Percentiles rank a stretch among this genome's conserved stretches.
phyloP scores from a whole-genome alignment of 2,888 invertebrate genomes.

The Trisateles emortualis region DNA sequence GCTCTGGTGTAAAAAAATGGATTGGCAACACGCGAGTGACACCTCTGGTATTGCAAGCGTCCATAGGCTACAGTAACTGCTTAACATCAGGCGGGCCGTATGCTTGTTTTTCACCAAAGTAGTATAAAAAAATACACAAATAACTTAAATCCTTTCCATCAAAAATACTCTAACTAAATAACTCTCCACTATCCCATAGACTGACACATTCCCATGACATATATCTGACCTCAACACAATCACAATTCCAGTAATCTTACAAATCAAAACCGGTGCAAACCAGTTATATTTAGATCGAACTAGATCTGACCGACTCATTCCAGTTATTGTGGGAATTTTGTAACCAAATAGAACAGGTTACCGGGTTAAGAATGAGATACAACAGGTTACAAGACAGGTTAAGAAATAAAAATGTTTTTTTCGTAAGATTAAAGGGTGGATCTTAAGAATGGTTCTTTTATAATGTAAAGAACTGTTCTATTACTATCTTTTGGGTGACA shows the following conservation, averaged over 20 bases:
- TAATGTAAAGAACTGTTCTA: neutral
- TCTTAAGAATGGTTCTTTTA: neutral
- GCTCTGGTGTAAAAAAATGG: too few species aligned
- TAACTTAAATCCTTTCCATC: too few species aligned
- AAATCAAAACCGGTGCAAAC: slow-evolving; percentile 42
- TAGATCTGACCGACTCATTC: slow-evolving; percentile 44
- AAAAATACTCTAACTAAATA: neutral
- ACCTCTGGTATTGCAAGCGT: too few species aligned
- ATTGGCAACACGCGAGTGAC: too few species aligned
- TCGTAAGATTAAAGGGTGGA: neutral
- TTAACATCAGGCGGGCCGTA: too few species aligned
- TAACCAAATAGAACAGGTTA: slow-evolving; percentile 43
- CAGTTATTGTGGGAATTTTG: slow-evolving; percentile 43
- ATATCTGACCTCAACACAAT: slow-evolving; percentile 39
- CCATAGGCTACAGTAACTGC: too few species aligned
- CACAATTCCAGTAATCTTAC: slow-evolving; percentile 42
- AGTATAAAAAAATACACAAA: too few species aligned
- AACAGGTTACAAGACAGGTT: slow-evolving; percentile 45
- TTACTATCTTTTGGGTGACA: neutral
- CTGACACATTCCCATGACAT: slow-evolving; percentile 49
- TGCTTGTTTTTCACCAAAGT: too few species aligned
- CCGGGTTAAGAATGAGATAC: slow-evolving; percentile 31
- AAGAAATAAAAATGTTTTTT: slow-evolving; percentile 4
- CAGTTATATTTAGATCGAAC: slow-evolving; percentile 50
- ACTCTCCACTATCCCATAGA: slow-evolving; percentile 7